Base-by-base conservation (phyloP, 2,888 invertebrate species). In the Helicoverpa assulta region DNA sequence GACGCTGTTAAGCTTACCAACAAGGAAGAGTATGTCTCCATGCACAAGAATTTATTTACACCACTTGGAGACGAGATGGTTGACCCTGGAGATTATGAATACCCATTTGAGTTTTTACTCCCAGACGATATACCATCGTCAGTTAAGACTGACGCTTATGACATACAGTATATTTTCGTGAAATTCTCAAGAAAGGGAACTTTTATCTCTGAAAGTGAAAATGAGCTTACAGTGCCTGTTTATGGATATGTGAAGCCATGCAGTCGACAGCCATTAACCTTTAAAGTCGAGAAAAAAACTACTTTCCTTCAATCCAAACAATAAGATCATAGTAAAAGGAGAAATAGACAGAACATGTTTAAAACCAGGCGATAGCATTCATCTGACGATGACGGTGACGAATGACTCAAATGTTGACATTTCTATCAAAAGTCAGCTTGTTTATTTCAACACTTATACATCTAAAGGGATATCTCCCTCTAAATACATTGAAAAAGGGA, bases 121-220 rank as follows among this genome's bases (percentile, higher is more conserved):
- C 76, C 73, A 8, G 18, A 56, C 53, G 43, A 59, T 7, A 50
- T 76, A 37, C 76, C 73, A 14, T 59, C 73, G 4, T 60, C 66
- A 6, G 29, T 67, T 26, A 60, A 65, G 59, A 51, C 52, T 18
- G 43, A 53, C 8, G n/a, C 14, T 1, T 64, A 65, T 14, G 52
- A 33, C 8, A 76, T 76, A 55, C 10, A 18, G 0, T 76, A 73
- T 18, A 65, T 78, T 6, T 18, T 50, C 5, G 52, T 72, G 1
- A 58, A 54, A 62, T 67, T 78, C 8, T 57, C 57, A 14, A 67
- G 37, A n/a, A 26, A 43, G 0, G 5, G 14, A 43, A 14, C 43
- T 43, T 43, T 43, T 12, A 43, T 0, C 43, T 43, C 43, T 43
- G 16, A 5, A 12, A 0, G 14, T 43, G 43, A 43, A 43, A 14